Conservation (phyloP, 1,140 invertebrate species). For the Elysia chlorotica region DNA sequence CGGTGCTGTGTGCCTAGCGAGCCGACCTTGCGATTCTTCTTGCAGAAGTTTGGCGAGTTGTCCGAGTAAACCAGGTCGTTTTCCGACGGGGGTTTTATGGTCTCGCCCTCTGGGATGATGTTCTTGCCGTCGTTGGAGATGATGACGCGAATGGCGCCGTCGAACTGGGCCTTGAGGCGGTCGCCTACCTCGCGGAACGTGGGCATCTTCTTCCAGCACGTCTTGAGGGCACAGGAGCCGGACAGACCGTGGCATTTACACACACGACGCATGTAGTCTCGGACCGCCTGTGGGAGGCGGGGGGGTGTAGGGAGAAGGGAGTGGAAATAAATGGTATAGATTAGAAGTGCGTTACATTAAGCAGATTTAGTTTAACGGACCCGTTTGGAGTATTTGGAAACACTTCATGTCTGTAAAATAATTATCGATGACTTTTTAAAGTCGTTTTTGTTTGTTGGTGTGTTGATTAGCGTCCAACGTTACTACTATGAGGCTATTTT, state of each 20-base stretch:
- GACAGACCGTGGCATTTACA: slow-evolving; percentile 97
- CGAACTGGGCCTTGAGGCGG: slow-evolving; percentile 79
- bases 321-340: too few relatives aligned
- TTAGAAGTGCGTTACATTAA: too few relatives aligned
- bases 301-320: too few relatives aligned
- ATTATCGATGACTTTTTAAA: too few relatives aligned
- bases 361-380: too few relatives aligned
- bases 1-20: slow-evolving; percentile 51
- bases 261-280: slow-evolving; percentile 45
- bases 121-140: slow-evolving; percentile 48
- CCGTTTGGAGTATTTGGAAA: too few relatives aligned
- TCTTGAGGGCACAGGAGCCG: slow-evolving; percentile 91
- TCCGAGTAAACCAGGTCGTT: slow-evolving; percentile 87
- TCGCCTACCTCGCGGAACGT: slow-evolving; percentile 82
- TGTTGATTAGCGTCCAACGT: too few relatives aligned
- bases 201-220: slow-evolving; percentile 91
- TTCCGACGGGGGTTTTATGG: slow-evolving; percentile 77
- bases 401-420: too few relatives aligned
- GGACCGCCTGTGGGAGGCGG: slow-evolving; percentile 44
- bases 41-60: slow-evolving; percentile 90
- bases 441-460: too few relatives aligned
- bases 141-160: slow-evolving; percentile 76
- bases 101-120: slow-evolving; percentile 42
- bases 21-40: slow-evolving; percentile 41
- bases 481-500: too few relatives aligned